Conservation (phyloP, 2,888 invertebrate genomes). For the Carabus problematicus region DNA sequence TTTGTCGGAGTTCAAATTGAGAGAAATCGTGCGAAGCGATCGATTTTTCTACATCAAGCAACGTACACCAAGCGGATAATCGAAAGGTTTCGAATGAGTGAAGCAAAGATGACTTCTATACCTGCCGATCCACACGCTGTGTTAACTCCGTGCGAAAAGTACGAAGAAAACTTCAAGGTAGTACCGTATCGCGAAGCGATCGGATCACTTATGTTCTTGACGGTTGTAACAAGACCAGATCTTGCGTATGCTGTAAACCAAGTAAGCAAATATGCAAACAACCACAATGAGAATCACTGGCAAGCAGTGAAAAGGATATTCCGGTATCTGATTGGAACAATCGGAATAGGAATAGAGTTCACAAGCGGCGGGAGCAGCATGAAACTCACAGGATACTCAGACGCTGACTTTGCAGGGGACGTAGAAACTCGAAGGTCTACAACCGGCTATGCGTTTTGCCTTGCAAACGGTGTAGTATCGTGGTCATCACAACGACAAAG, state of each 20-base stretch:
- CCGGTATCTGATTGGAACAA: constrained; percentile 46
- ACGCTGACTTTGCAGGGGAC: constrained; percentile 29
- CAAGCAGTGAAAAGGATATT: constrained; percentile 43
- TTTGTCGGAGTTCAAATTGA: constrained; percentile 46
- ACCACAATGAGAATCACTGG: constrained; percentile 21
- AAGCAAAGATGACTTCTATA: constrained; percentile 20
- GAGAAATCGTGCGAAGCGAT: background rate
- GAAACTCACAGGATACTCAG: constrained; percentile 24
- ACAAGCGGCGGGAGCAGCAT: constrained; percentile 30
- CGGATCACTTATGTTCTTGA: constrained; percentile 17
- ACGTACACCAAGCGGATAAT: constrained; percentile 19
- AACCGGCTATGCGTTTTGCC: constrained; percentile 46
- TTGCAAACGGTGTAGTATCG: constrained; percentile 46
- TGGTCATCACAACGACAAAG: constrained; percentile 49
- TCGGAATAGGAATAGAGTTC: constrained; percentile 36
- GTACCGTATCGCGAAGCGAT: constrained; percentile 23
- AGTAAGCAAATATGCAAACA: constrained; percentile 22
- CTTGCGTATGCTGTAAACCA: constrained; percentile 23
- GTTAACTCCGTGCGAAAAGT: background rate
- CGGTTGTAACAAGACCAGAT: constrained; percentile 27
- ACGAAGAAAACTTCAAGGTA: background rate
- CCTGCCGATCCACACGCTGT: constrained; percentile 34
- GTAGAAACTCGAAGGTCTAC: constrained; percentile 26
- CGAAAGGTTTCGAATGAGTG: constrained; percentile 18
- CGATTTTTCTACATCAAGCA: constrained; percentile 18